A percentile compares a stretch with the other conserved stretches of the same genome.
Evolutionary conservation across 2,888 invertebrate species (phyloP).

Genomic region (Merodon equestris): DNA sequence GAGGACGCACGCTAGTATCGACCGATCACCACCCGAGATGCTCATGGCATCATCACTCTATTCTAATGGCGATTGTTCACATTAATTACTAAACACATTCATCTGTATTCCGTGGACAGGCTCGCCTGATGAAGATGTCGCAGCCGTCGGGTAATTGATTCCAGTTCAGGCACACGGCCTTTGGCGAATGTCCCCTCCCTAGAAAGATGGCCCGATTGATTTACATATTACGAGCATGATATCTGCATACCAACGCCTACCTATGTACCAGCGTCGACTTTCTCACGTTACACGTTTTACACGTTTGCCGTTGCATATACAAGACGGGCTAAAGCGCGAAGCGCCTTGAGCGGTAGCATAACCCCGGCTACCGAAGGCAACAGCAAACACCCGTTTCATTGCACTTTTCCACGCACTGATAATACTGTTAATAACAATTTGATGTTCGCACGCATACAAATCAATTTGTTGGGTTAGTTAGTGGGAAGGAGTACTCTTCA

Average conservation of each 20-base stretch:
- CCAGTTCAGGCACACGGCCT: slow-evolving; percentile 37
- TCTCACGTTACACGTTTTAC: slow-evolving; percentile 49
- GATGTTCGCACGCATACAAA: slow-evolving; percentile 68
- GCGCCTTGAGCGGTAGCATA: neutral
- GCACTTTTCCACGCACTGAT: slow-evolving; percentile 65
- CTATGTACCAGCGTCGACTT: neutral
- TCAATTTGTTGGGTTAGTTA: slow-evolving; percentile 53
- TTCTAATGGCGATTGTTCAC: no score
- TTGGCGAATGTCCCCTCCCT: slow-evolving; percentile 47
- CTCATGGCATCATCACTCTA: neutral
- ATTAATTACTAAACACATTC: no score
- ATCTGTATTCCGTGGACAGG: neutral
- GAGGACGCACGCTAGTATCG: neutral
- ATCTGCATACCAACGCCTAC: neutral
- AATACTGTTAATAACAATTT: slow-evolving; percentile 67
- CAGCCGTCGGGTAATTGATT: slow-evolving; percentile 34
- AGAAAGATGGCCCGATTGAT: slow-evolving; percentile 36
- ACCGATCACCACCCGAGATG: neutral
- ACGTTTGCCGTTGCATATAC: slow-evolving; percentile 29
- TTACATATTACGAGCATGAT: slow-evolving; percentile 50
- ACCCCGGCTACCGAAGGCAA: slow-evolving; percentile 19
- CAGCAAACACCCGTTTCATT: slow-evolving; percentile 42
- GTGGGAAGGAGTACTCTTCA: neutral
- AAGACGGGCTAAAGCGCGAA: neutral
- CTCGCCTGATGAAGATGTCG: slow-evolving; percentile 56